These are phyloP conservation scores for Alcis repandata DNA, from an alignment of 2,888 invertebrate species.

Conservation along the genomic window DNA sequence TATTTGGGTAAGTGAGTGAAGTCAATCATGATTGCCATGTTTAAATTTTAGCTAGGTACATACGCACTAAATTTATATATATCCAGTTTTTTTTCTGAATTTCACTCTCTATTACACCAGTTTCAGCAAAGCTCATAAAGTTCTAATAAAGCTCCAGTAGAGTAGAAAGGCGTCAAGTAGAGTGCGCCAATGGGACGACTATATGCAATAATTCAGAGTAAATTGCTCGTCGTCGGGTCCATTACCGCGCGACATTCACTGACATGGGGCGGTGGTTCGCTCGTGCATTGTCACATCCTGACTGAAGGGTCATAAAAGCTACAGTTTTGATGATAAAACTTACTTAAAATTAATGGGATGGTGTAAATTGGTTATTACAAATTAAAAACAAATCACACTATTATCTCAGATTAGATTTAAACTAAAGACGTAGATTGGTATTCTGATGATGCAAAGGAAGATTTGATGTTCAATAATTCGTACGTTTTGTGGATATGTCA, in stretches of 20 bases:
- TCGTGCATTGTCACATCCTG: conserved; percentile 46
- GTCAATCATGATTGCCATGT: too few relatives aligned
- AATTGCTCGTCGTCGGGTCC: conserved; percentile 63
- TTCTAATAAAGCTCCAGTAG: conserved; percentile 25
- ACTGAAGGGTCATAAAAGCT: conserved; percentile 7
- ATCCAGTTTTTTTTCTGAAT: background rate
- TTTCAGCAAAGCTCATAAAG: conserved; percentile 18
- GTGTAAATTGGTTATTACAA: too few relatives aligned
- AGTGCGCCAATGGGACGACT: conserved; percentile 54
- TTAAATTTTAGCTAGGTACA: too few relatives aligned
- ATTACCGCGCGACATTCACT: conserved; percentile 58
- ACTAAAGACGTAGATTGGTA: too few relatives aligned
- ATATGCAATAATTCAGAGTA: conserved; percentile 69
- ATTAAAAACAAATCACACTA: too few relatives aligned
- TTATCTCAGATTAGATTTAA: too few relatives aligned
- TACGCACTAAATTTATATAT: background rate
- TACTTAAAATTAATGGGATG: too few relatives aligned
- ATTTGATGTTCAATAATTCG: too few relatives aligned
- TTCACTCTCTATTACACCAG: background rate
- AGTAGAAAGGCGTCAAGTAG: conserved; percentile 51
- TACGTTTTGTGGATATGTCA: too few relatives aligned
- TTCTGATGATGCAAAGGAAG: too few relatives aligned
- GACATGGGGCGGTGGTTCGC: conserved; percentile 51
- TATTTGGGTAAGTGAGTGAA: too few relatives aligned
- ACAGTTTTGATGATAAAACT: too few relatives aligned